Evolutionary conservation across 2,888 invertebrate genomes (phyloP).

Genomic region (Pantelozetes paolii): DNA sequence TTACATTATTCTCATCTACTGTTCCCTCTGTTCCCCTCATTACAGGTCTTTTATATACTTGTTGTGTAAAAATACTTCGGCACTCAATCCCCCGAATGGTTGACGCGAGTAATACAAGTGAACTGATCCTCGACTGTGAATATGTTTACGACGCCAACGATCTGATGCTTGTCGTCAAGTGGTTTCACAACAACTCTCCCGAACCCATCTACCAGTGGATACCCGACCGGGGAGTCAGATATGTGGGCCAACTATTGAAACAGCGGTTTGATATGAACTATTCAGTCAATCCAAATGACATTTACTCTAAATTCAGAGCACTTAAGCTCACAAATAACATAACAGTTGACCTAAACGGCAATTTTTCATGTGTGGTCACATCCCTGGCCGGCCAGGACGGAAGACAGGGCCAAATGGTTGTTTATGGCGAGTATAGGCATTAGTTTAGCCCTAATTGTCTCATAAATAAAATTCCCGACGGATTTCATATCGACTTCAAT

Average conservation of each 20-base stretch:
- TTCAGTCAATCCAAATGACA: conserved; percentile 36
- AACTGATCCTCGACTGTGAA: conserved; percentile 42
- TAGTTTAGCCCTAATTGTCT: conserved; percentile 4
- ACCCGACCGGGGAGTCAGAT: conserved; percentile 40
- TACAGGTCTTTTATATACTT: conserved; percentile 26
- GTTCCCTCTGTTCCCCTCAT: no score
- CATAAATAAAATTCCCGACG: conserved; percentile 26
- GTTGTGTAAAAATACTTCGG: conserved; percentile 33
- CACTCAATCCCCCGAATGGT: conserved; percentile 40
- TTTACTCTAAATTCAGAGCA: conserved; percentile 40
- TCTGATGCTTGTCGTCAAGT: conserved; percentile 41
- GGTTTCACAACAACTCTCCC: conserved; percentile 43
- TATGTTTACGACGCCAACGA: conserved; percentile 42
- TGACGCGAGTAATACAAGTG: conserved; percentile 37
- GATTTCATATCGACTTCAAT: neutral
- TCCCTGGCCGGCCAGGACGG: conserved; percentile 42
- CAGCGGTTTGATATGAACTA: conserved; percentile 40
- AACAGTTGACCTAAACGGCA: conserved; percentile 38
- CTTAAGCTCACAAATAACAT: conserved; percentile 26
- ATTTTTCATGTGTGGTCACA: conserved; percentile 39
- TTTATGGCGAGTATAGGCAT: conserved; percentile 40
- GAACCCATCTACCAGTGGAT: conserved; percentile 45
- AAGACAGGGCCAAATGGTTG: conserved; percentile 36
- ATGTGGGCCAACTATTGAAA: conserved; percentile 38
- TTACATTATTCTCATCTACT: neutral